phyloP scores from a whole-genome alignment of 2,797 vertebrate species.

The Gadopsis bispinosus region DNA sequence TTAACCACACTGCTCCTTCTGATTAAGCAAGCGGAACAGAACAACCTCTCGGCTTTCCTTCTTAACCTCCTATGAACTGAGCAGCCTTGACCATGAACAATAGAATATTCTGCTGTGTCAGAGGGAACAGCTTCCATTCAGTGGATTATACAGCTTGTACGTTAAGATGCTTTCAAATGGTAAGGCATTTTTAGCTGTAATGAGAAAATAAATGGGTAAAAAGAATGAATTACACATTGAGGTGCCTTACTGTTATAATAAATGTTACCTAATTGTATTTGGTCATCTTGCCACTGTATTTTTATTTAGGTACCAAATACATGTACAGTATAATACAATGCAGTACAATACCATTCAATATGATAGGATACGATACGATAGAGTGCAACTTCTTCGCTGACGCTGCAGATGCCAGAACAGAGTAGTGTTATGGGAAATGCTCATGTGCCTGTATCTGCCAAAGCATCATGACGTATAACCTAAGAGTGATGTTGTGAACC shows the following conservation, averaged over 20 bases:
- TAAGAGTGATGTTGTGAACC: too few relatives aligned
- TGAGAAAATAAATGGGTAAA: neutral
- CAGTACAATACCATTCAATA: neutral
- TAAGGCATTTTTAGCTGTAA: neutral
- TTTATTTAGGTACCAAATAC: neutral
- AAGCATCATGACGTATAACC: too few relatives aligned
- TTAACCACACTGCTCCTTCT: constrained; percentile 30
- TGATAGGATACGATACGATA: neutral
- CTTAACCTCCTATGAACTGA: constrained; percentile 37
- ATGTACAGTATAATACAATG: neutral
- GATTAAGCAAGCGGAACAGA: constrained; percentile 47
- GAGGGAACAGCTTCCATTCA: neutral
- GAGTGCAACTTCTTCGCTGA: neutral
- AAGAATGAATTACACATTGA: neutral
- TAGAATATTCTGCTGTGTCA: constrained; percentile 17
- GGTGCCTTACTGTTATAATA: neutral
- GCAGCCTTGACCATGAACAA: constrained; percentile 22
- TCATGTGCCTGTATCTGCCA: too few relatives aligned
- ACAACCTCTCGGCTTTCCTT: constrained; percentile 17
- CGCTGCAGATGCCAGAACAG: neutral
- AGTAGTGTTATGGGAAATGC: neutral
- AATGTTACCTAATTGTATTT: neutral
- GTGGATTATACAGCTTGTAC: constrained; percentile 29
- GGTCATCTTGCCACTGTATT: neutral
- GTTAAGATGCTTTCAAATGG: neutral